These are phyloP conservation scores for Boloria euphrosyne DNA, from an alignment of 2,888 invertebrate species.

Conservation along the genomic window DNA sequence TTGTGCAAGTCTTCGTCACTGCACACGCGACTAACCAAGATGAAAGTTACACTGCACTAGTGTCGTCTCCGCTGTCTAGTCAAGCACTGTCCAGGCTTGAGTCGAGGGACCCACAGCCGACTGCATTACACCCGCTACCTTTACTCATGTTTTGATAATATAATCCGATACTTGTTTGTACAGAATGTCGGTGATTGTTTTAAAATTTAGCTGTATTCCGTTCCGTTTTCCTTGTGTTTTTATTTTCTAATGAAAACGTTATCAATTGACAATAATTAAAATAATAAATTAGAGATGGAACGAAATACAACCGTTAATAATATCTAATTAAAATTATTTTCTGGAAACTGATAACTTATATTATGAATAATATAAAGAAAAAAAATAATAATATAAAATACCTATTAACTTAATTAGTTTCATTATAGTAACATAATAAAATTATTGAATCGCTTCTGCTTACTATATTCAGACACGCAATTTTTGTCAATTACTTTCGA, in stretches of 20 bases:
- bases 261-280: too few species aligned
- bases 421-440: background rate
- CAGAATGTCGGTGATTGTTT: conserved; percentile 38
- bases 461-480: conserved; percentile 35
- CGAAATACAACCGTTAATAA: too few species aligned
- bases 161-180: conserved; percentile 44
- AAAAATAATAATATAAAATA: too few species aligned
- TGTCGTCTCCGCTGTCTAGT: conserved; percentile 51
- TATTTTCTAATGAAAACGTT: too few species aligned
- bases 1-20: conserved; percentile 52
- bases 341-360: too few species aligned
- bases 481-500: conserved; percentile 47
- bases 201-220: too few species aligned
- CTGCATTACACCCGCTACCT: conserved; percentile 24
- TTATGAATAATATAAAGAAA: too few species aligned
- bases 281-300: too few species aligned
- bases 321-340: too few species aligned
- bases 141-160: conserved; percentile 47
- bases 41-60: conserved; percentile 57
- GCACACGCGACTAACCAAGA: conserved; percentile 42
- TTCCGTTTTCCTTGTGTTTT: too few species aligned
- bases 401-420: too few species aligned
- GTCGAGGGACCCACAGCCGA: conserved; percentile 36
- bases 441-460: background rate
- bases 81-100: conserved; percentile 45